phyloP scores from a whole-genome alignment of 2,888 invertebrate species.

The Calliopum simillimum region DNA sequence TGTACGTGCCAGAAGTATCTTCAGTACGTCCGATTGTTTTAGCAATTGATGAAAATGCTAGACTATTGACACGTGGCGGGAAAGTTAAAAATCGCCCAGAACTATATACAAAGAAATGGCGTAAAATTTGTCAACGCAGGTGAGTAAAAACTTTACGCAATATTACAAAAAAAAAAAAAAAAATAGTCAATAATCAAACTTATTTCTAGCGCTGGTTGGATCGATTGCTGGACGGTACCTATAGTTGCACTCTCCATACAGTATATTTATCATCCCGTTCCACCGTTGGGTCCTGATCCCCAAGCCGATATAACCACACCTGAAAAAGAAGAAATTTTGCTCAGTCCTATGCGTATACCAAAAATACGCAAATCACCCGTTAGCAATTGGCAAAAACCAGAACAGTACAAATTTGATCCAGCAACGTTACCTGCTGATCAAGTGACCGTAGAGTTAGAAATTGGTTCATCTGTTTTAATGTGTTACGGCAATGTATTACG shows the following conservation, averaged over 20 bases:
- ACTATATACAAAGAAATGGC: slow-evolving; percentile 76
- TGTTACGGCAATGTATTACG: slow-evolving; percentile 93
- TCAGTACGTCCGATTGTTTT: slow-evolving; percentile 85
- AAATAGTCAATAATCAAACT: neutral
- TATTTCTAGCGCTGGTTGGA: slow-evolving; percentile 77
- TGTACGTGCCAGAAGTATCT: slow-evolving; percentile 92
- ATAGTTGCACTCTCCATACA: slow-evolving; percentile 92
- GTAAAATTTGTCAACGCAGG: slow-evolving; percentile 80
- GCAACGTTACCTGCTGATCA: slow-evolving; percentile 86
- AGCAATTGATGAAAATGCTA: slow-evolving; percentile 89
- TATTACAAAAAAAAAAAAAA: neutral
- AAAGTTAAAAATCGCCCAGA: slow-evolving; percentile 71
- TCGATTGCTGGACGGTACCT: slow-evolving; percentile 96
- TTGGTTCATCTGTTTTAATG: slow-evolving; percentile 91
- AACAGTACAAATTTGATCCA: slow-evolving; percentile 86
- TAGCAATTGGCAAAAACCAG: slow-evolving; percentile 75
- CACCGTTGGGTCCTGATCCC: slow-evolving; percentile 86
- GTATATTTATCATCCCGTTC: slow-evolving; percentile 93
- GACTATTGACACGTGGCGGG: slow-evolving; percentile 83
- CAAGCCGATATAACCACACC: slow-evolving; percentile 95
- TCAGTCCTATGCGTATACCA: slow-evolving; percentile 93
- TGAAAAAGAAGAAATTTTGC: slow-evolving; percentile 91
- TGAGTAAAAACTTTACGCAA: slow-evolving; percentile 49
- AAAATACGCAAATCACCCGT: slow-evolving; percentile 79
- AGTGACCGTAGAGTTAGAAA: slow-evolving; percentile 92